Conservation (phyloP, 2,113 vertebrate species). For the Condylura cristata region DNA sequence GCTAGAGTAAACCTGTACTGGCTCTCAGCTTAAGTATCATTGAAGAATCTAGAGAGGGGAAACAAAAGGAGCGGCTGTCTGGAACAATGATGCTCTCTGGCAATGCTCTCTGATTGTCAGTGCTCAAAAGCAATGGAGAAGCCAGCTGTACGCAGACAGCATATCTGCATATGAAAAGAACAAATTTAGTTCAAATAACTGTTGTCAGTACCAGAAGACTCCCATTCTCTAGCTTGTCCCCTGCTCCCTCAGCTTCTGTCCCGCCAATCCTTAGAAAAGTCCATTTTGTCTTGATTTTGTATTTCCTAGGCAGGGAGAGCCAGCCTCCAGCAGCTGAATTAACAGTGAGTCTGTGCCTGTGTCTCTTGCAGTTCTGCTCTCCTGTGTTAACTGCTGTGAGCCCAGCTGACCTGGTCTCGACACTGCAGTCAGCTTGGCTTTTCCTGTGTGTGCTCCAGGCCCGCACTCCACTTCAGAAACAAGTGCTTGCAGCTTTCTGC, state of each 20-base stretch:
- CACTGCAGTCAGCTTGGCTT: background rate
- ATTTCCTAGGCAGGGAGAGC: constrained; percentile 37
- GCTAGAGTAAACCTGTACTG: constrained; percentile 23
- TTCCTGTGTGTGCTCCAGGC: background rate
- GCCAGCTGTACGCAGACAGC: constrained; percentile 56
- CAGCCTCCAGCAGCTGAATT: constrained; percentile 20
- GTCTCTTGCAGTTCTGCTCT: background rate
- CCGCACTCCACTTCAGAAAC: background rate
- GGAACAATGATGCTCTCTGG: background rate
- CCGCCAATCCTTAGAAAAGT: constrained; percentile 53
- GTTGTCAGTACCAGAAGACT: constrained; percentile 65
- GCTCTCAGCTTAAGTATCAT: background rate
- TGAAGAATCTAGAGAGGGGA: background rate
- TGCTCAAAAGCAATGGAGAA: background rate
- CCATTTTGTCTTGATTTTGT: constrained; percentile 45
- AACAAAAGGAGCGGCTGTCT: background rate
- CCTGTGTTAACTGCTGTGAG: background rate
- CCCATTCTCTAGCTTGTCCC: constrained; percentile 39
- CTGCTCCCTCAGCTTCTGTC: constrained; percentile 18
- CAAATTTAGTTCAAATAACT: constrained; percentile 71
- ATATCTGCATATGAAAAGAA: constrained; percentile 74
- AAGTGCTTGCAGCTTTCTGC: background rate
- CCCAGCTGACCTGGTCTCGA: background rate
- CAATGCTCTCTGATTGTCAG: background rate
- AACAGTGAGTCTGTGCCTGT: background rate